Base-by-base conservation (phyloP, 2,888 invertebrate genomes). In the Proisotoma minuta region DNA sequence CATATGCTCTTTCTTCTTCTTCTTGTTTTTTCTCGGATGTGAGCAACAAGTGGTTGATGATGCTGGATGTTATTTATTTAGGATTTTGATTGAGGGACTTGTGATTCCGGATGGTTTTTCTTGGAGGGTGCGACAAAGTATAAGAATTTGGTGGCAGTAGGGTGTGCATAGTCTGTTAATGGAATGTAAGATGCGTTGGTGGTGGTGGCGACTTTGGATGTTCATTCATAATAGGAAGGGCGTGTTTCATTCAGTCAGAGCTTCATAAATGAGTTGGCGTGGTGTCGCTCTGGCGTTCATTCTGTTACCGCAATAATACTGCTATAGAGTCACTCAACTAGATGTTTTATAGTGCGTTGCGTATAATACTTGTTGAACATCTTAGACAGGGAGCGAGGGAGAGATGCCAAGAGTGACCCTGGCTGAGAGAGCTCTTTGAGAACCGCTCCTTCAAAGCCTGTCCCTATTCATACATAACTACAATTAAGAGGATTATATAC, bases 201-300 rank as follows among this genome's bases (percentile, higher is more conserved):
- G 60, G 63, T 60, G 59, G 57, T 58, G 59, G 49, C 27, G 40
- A 53, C 60, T 47, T 50, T 60, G 51, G 49, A 52, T 53, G 53
- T 70, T 68, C 70, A 70, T 70, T 70, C 66, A 66, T 70, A 63
- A 18, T 34, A 24, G 63, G 58, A 68, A 70, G 68, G 70, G 70
- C 62, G 70, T 70, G 68, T 64, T 70, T 68, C 70, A 70, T 70
- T 69, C 57, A 69, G 65, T n/a, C 5, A n/a, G 57, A 60, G 66
- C 51, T 61, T 63, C 61, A 49, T 57, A 51, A 59, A 60, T 63
- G 61, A 67, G 62, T 62, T 67, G 65, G 62, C 58, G 56, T 63
- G 66, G 53, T 65, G 66, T 61, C 57, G 66, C 61, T 66, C 60
- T 66, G 65, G 63, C 64, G 63, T 62, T 53, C 49, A 59, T 53